Base-by-base conservation (phyloP, 1,140 invertebrate genomes). In the Halyomorpha halys region DNA sequence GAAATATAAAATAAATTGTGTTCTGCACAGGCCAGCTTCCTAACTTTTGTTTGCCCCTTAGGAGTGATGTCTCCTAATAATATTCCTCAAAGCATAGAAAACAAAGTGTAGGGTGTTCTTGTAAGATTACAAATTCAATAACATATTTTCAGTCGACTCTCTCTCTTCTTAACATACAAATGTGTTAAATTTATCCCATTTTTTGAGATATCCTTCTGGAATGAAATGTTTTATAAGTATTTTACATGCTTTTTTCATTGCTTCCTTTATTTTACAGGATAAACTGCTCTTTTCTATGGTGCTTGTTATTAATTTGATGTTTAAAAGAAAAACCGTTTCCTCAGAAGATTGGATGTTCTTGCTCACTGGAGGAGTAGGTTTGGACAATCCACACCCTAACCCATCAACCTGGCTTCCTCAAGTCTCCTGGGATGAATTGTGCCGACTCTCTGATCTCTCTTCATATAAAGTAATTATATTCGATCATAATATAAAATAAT, bases 231-330 rank as follows among this genome's bases (percentile, higher is more conserved):
- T 19, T 9, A 21, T n/a, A 18, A 3, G 14, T 21, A 25, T 6
- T 53, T 19, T 8, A 5, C 8, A 14, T 19, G 1, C 1, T 25
- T 19, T 53, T 25, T 53, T 21, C 51, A 53, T 6, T 13, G 6
- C 4, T 13, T 18, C 34, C 19, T 34, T 44, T 44, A 13, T 69
- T 70, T 73, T 69, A 27, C 71, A 86, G 81, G 89, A 92, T 75
- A 91, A 96, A 77, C 74, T 96, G 23, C 78, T 97, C 16, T 97
- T 97, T 76, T 94, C 93, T 0, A 77, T 97, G 66, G 73, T 97
- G 65, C 78, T 98, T 56, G 83, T 83, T 60, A 78, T 91, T 19
- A 96, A 94, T 73, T 77, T 97, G 65, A 77, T 89, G 75, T 84
- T 89, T 71, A 83, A 85, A 66, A 76, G 83, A 44, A 81, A 82